These are phyloP conservation scores for Stenotaenia linearis DNA, from an alignment of 2,888 invertebrate species.

Conservation along the genomic window DNA sequence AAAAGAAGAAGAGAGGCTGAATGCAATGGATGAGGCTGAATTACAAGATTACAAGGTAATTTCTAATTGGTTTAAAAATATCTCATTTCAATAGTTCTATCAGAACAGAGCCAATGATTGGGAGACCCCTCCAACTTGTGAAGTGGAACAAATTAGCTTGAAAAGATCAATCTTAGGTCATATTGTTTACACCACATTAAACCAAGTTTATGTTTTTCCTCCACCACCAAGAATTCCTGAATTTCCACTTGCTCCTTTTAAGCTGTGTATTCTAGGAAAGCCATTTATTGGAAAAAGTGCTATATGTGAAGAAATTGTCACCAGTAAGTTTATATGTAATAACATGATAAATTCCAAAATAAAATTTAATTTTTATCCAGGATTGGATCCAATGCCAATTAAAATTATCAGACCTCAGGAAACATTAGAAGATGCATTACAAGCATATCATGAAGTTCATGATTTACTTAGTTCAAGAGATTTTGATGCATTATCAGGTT, in stretches of 20 bases:
- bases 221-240: slow-evolving; percentile 1
- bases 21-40: neutral
- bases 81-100: neutral
- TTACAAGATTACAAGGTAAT: slow-evolving; percentile 27
- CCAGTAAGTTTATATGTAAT: too few species aligned
- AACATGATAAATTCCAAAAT: too few species aligned
- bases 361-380: neutral
- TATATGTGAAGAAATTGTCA: neutral
- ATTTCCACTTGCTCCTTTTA: slow-evolving; percentile 12
- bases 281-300: slow-evolving; percentile 16
- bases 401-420: neutral
- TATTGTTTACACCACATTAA: neutral
- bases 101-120: slow-evolving; percentile 13
- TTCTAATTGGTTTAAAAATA: too few species aligned
- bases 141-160: neutral
- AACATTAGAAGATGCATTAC: neutral
- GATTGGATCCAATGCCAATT: neutral
- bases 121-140: neutral
- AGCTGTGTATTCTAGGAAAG: neutral
- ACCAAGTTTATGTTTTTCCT: slow-evolving; percentile 10
- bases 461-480: neutral
- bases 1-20: neutral
- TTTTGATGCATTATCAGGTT: neutral
- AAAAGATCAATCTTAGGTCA: slow-evolving; percentile 1
- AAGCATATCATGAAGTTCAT: neutral